Evolutionary conservation across 2,797 vertebrate genomes (phyloP).

Genomic region (Pygocentrus nattereri): DNA sequence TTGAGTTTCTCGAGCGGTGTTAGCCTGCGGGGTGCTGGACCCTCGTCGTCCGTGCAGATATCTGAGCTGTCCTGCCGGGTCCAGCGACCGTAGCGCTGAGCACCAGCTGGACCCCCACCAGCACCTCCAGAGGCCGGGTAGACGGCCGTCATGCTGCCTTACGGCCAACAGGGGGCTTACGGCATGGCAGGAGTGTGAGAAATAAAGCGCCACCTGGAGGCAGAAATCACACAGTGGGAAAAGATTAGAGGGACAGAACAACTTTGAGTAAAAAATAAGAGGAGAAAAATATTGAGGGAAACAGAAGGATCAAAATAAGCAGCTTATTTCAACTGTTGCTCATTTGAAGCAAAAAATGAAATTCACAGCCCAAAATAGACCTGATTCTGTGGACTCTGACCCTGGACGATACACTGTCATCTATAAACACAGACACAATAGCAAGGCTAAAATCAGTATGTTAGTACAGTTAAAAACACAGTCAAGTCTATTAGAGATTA

Average conservation of each 20-base stretch:
- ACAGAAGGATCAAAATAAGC: too few relatives aligned
- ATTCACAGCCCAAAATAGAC: too few relatives aligned
- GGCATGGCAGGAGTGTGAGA: constrained; percentile 64
- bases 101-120: constrained; percentile 62
- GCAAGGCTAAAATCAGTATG: too few relatives aligned
- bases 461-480: too few relatives aligned
- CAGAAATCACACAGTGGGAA: neutral
- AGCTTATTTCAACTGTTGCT: too few relatives aligned
- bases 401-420: too few relatives aligned
- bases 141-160: constrained; percentile 90
- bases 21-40: constrained; percentile 77
- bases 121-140: constrained; percentile 78
- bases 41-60: constrained; percentile 84
- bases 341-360: too few relatives aligned
- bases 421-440: too few relatives aligned
- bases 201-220: constrained; percentile 46
- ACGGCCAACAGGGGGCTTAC: constrained; percentile 63
- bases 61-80: constrained; percentile 86
- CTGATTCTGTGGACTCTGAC: too few relatives aligned
- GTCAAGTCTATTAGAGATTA: too few relatives aligned
- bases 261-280: neutral
- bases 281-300: too few relatives aligned
- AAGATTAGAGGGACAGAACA: neutral
- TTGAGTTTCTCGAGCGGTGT: constrained; percentile 92
- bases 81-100: constrained; percentile 79